Percentiles rank a stretch among this genome's conserved stretches.
Evolutionary conservation across 30 jellyfish, hydroid and myxozoan genomes (phyloP).

Genomic region (Chironex yamaguchii): DNA sequence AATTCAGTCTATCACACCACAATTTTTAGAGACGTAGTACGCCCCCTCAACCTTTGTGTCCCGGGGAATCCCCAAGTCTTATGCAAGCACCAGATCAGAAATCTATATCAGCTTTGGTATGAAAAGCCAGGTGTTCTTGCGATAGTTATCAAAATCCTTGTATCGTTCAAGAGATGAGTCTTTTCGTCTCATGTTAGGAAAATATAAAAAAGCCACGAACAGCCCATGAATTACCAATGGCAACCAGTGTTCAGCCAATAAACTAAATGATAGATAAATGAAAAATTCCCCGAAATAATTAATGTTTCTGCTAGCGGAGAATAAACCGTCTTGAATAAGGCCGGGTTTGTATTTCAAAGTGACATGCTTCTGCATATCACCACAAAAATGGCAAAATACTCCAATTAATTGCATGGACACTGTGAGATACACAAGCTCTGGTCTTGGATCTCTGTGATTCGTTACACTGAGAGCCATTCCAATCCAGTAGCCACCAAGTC

Average conservation of each 20-base stretch:
- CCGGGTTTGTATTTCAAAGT: slow-evolving; percentile 64
- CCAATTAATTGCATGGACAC: slow-evolving; percentile 65
- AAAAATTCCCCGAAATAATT: slow-evolving; percentile 81
- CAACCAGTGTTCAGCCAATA: slow-evolving; percentile 74
- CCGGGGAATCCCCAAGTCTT: too few relatives aligned
- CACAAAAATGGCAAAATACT: slow-evolving; percentile 67
- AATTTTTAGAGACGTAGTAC: too few relatives aligned
- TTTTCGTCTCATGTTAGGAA: slow-evolving; percentile 80
- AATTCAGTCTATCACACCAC: too few relatives aligned
- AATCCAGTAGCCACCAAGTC: slow-evolving; percentile 87
- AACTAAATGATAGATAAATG: slow-evolving; percentile 73
- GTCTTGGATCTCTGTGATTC: slow-evolving; percentile 52
- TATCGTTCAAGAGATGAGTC: slow-evolving; percentile 76
- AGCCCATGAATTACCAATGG: slow-evolving; percentile 37
- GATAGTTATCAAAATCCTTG: slow-evolving; percentile 57
- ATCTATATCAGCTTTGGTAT: slow-evolving; percentile 56
- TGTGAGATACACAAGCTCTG: slow-evolving; percentile 28
- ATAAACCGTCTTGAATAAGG: slow-evolving; percentile 77
- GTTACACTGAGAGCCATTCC: slow-evolving; percentile 47
- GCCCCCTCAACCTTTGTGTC: too few relatives aligned
- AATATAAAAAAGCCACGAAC: slow-evolving; percentile 41
- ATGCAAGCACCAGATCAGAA: too few relatives aligned
- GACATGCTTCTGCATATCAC: slow-evolving; percentile 78
- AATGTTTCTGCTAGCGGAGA: slow-evolving; percentile 62
- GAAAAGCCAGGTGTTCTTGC: slow-evolving; percentile 51